Conservation (phyloP, 2,888 invertebrate species). For the Leistus spinibarbis region DNA sequence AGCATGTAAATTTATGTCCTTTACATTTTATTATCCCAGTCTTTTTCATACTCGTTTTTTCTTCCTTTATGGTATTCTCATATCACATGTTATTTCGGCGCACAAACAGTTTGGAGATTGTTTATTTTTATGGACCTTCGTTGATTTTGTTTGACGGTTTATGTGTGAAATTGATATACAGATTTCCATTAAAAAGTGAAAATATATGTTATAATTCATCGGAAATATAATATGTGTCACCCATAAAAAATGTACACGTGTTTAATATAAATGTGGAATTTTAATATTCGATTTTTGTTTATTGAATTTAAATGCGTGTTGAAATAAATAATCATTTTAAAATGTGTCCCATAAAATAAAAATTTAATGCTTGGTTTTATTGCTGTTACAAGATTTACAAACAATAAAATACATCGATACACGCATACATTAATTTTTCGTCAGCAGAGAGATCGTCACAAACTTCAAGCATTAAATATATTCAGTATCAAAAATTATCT, state of each 20-base stretch:
- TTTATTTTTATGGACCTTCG: conserved; percentile 7
- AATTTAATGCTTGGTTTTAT: background rate
- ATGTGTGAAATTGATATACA: conserved; percentile 30
- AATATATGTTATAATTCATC: conserved; percentile 14
- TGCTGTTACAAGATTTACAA: background rate
- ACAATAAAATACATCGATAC: background rate
- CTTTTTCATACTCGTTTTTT: background rate
- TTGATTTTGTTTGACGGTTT: conserved; percentile 26
- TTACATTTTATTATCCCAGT: conserved; percentile 26
- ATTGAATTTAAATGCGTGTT: background rate
- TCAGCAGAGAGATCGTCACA: background rate
- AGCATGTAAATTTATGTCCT: conserved; percentile 35
- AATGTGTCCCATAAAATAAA: background rate
- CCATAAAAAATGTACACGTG: background rate
- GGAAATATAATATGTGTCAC: conserved; percentile 12
- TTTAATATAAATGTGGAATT: background rate
- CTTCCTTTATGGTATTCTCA: background rate
- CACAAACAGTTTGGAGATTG: conserved; percentile 20
- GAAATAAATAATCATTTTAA: background rate
- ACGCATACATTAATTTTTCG: background rate
- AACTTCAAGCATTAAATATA: background rate
- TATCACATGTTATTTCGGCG: conserved; percentile 11
- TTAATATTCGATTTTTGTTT: background rate
- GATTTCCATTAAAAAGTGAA: conserved; percentile 19
- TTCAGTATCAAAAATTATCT: no score